Conservation (phyloP, 2,797 vertebrate genomes). For the Myotis findleyi region DNA sequence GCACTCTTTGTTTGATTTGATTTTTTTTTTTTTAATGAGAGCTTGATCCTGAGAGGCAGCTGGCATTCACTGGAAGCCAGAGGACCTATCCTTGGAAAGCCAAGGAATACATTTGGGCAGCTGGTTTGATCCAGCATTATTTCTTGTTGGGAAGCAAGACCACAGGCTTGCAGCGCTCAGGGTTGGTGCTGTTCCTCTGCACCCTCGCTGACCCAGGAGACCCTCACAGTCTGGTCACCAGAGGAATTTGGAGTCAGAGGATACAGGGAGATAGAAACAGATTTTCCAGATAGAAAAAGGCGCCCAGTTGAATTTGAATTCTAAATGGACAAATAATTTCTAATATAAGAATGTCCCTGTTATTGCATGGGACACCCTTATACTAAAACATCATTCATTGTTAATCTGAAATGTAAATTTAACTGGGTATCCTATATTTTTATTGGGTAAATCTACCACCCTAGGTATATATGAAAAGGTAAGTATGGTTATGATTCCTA, state of each 20-base stretch:
- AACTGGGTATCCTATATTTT: neutral
- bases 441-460: neutral
- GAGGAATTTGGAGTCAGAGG: slow-evolving; percentile 17
- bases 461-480: neutral
- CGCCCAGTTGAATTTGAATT: slow-evolving; percentile 39
- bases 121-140: slow-evolving; percentile 53
- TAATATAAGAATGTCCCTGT: neutral
- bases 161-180: neutral
- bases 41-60: slow-evolving; percentile 79
- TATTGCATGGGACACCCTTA: neutral
- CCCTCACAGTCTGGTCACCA: neutral
- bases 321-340: slow-evolving; percentile 40
- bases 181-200: neutral
- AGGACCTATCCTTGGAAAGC: slow-evolving; percentile 70
- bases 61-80: slow-evolving; percentile 71
- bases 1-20: slow-evolving; percentile 77
- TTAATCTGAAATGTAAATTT: slow-evolving; percentile 32
- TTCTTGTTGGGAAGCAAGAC: slow-evolving; percentile 8
- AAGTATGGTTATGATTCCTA: neutral
- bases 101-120: slow-evolving; percentile 65
- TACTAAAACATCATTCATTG: neutral
- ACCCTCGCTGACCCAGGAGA: neutral
- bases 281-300: slow-evolving; percentile 32
- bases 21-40: slow-evolving; percentile 57
- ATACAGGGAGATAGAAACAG: neutral